These are phyloP conservation scores for Morelia viridis DNA, from an alignment of 2,797 vertebrate species.

Conservation along the genomic window DNA sequence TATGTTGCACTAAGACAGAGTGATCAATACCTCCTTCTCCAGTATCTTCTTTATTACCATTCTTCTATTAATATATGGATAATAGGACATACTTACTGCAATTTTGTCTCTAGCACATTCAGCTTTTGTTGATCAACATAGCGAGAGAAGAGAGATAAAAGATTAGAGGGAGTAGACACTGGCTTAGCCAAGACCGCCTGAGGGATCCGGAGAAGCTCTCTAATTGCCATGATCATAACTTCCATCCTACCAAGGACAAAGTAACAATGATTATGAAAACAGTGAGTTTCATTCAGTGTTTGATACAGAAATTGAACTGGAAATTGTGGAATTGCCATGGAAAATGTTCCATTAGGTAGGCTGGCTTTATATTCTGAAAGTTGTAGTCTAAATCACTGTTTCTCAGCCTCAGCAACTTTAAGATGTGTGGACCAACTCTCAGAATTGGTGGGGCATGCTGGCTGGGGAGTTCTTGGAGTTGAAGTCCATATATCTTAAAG, in stretches of 20 bases:
- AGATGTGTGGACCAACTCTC: neutral
- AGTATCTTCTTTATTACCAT: neutral
- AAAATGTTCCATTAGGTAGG: neutral
- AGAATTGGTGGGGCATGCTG: neutral
- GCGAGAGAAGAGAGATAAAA: conserved; percentile 89
- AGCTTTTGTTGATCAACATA: conserved; percentile 91
- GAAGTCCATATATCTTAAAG: neutral
- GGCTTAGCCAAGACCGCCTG: conserved; percentile 84
- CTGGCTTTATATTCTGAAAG: neutral
- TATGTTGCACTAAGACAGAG: neutral
- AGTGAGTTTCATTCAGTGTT: neutral
- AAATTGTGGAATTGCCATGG: neutral
- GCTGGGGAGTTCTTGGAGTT: neutral
- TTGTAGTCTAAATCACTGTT: neutral
- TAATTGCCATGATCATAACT: conserved; percentile 88
- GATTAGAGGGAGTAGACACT: conserved; percentile 84
- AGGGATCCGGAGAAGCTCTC: conserved; percentile 86
- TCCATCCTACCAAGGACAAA: conserved; percentile 80
- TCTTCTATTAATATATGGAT: neutral
- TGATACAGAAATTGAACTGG: neutral
- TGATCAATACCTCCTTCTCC: neutral
- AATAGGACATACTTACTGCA: conserved; percentile 82
- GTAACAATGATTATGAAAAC: neutral
- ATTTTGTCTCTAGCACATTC: conserved; percentile 88
- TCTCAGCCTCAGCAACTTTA: neutral